Percentiles rank a stretch among this genome's conserved stretches.
Conservation (phyloP, 1,140 invertebrate species). For the Polypedilum vanderplanki region DNA sequence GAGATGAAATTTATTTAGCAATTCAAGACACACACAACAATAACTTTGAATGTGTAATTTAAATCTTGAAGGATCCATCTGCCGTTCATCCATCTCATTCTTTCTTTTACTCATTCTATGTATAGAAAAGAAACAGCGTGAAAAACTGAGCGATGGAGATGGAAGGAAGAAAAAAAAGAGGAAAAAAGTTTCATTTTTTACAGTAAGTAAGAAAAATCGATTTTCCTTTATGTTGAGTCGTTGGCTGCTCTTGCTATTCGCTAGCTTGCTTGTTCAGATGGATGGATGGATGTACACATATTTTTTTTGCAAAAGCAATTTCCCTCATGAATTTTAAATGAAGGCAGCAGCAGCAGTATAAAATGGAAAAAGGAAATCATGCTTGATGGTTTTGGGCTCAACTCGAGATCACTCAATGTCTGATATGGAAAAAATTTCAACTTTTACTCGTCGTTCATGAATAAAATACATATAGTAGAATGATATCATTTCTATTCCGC, state of each 20-base stretch:
- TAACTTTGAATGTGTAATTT: slow-evolving; percentile 7
- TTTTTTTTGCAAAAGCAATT: not conserved
- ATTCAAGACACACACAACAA: slow-evolving; percentile 6
- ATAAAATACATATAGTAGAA: not conserved
- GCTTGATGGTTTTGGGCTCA: slow-evolving; percentile 26
- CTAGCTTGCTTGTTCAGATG: not conserved
- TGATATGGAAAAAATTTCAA: slow-evolving; percentile 8
- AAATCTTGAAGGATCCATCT: slow-evolving; percentile 22
- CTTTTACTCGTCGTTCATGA: not conserved
- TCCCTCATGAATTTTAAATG: slow-evolving; percentile 28
- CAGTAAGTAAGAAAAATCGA: not conserved
- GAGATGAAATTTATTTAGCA: not conserved
- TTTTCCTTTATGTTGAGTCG: not conserved
- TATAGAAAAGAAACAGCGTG: not conserved
- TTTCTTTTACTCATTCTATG: no score
- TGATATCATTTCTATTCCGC: not conserved
- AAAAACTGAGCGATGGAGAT: not conserved
- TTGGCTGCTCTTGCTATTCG: not conserved
- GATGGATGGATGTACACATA: not conserved
- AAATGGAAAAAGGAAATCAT: slow-evolving; percentile 24
- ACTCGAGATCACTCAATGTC: slow-evolving; percentile 22
- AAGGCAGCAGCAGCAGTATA: not conserved
- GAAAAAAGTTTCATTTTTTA: slow-evolving; percentile 11
- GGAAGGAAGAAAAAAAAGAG: no score
- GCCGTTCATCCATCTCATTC: not conserved